Evolutionary conservation across 2,888 invertebrate species (phyloP), one percentile per base, ranked within the genome.

Genomic region (Agrotis ipsilon): DNA sequence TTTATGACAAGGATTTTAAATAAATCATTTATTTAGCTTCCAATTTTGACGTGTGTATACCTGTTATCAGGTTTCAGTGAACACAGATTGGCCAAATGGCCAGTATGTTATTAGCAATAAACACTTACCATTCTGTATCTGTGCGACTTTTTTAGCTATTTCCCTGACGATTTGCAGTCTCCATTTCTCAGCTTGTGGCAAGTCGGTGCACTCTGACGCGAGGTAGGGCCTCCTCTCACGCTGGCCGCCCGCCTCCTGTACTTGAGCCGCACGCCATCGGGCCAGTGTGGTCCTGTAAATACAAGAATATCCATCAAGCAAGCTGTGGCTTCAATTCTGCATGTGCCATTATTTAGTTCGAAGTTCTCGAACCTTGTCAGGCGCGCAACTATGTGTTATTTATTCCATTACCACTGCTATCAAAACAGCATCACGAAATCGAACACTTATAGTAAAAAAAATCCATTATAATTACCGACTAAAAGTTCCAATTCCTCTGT

Each of bases 81-180:
- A 45, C 5, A 18, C 16, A 43, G 48, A 21, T 55, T 57, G 21
- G n/a, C n/a, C 14, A 39, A 18, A 48, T 51, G 45, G 24, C 13
- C 32, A 57, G 27, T 49, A 16, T 68, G 16, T 46, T 13, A 18
- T n/a, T 21, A 49, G 32, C 18, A 57, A 49, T 49, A 27, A 66
- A 80, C 61, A 78, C 87, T 80, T 86, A 98, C 98, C 99, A 95
- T 99, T 99, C 92, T 99, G 99, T 91, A 99, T 99, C 94, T 99
- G 99, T 1, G 99, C 98, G 0, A 99, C 99, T 96, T 99, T 99
- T 90, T 99, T 98, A 0, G 99, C 99, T 54, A 99, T 98, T 94
- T 99, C 99, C 69, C 99, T 97, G 68, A 99, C 98, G 73, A 99
- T 99, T 92, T 99, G 99, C 93, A 99, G 97, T 79, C 99, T 97